Evolutionary conservation across 2,888 invertebrate species (phyloP), one percentile per base, ranked within the genome.

Genomic region (Marasmarcha lunaedactyla): DNA sequence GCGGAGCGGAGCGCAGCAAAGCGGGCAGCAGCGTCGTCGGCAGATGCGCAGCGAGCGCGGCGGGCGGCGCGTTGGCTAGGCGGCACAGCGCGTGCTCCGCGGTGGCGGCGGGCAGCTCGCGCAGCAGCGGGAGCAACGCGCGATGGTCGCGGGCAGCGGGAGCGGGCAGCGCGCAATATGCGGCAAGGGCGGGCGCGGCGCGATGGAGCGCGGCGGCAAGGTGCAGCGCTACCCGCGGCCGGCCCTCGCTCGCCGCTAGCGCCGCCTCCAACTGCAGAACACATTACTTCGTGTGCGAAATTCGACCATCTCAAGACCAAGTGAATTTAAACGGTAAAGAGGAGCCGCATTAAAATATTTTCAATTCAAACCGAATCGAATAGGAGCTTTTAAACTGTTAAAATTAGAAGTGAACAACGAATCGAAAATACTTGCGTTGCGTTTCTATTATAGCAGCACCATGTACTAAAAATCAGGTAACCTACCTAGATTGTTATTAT

Each of bases 101-200:
- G 1, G 46, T 4, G 4, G 51, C 50, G 5, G 59, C 63, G 14
- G 60, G 43, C 9, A 58, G 52, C 1, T 59, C 47, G 27, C 59
- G 59, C 26, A 78, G 50, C 40, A 67, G n/a, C 30, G 4, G 30
- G 47, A 12, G 51, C 44, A 81, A 53, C 50, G 81, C 78, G 42
- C 77, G 71, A 20, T 71, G 41, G 45, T 81, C 81, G 1, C 48
- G 36, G 10, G 49, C 46, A 11, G 74, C 71, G 0, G 68, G 71
- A n/a, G 49, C 26, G 3, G 49, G 48, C 40, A 79, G 68, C 38
- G 20, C 58, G 50, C 26, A 77, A 68, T 48, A 78, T 77, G n/a
- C 20, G 20, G 20, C 4, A 3, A 20, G 20, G 4, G 20, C 20
- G 20, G 20, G 4, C 4, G 20, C 20, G 20, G 20, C 20, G 20